Evolutionary conservation across 2,888 invertebrate species (phyloP).

Genomic region (Polydesmus complanatus): DNA sequence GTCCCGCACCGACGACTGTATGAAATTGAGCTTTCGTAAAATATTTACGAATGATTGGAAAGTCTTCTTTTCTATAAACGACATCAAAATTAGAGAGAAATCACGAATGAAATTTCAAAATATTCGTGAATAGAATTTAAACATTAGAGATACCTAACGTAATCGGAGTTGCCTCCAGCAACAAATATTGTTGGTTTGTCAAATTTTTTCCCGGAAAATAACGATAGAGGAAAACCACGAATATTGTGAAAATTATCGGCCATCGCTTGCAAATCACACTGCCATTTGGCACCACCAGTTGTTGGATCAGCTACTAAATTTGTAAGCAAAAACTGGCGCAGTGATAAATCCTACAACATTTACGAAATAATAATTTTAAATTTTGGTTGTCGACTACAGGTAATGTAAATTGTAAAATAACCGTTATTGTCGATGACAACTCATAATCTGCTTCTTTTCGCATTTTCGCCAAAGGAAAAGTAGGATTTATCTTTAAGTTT

Average conservation of each 20-base stretch:
- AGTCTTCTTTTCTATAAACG: conserved; percentile 14
- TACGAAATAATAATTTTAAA: conserved; percentile 46
- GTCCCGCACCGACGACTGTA: conserved; percentile 35
- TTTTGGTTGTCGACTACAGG: conserved; percentile 31
- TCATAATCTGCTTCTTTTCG: conserved; percentile 5
- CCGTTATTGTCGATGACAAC: background rate
- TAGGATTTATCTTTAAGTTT: conserved; percentile 55
- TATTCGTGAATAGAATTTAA: background rate
- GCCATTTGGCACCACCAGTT: conserved; percentile 54
- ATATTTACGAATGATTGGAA: conserved; percentile 26
- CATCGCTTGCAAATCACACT: conserved; percentile 61
- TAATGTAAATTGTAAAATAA: background rate
- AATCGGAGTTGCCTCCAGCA: conserved; percentile 48
- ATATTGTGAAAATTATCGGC: conserved; percentile 25
- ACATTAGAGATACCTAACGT: conserved; percentile 35
- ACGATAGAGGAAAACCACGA: background rate
- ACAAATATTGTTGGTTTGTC: conserved; percentile 66
- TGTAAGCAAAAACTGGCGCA: conserved; percentile 61
- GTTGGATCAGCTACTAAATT: conserved; percentile 51
- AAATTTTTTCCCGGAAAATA: conserved; percentile 28
- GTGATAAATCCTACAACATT: conserved; percentile 27
- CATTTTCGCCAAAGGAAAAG: background rate
- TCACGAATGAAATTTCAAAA: background rate
- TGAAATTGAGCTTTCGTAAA: conserved; percentile 33
- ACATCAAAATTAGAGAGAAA: too few relatives aligned